Base-by-base conservation (phyloP, 2,113 vertebrate genomes). In the Aspidoscelis tigris region DNA sequence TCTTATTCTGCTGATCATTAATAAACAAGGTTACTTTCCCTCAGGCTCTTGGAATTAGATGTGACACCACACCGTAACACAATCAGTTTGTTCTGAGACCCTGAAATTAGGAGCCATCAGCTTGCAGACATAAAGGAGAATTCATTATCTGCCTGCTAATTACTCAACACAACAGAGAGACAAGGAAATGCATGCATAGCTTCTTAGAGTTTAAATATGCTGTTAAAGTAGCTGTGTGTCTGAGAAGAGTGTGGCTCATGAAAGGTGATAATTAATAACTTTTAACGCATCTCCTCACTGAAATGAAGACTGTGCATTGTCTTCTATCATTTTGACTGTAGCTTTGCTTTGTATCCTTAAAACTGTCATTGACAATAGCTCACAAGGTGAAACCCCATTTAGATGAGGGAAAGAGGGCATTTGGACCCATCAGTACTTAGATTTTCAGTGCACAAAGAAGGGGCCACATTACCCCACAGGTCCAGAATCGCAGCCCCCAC, bases 21-120 rank as follows among this genome's bases (percentile, higher is more conserved):
- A 88, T 91, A 90, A 92, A 89, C 82, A 89, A 90, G 91, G 84
- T 90, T 92, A 90, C 93, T 92, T 92, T 91, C 81, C 91, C 70
- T 73, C 86, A 88, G 86, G 90, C 91, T 95, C 88, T 75, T 80
- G 66, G 79, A 94, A 94, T 87, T 92, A 89, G 72, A 89, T 85
- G 79, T 88, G 93, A 91, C 90, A 91, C 83, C 81, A 88, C 88
- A 91, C 79, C 74, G 92, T 94, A 90, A 92, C 72, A 84, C 69
- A 87, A 93, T 93, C 90, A 82, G 88, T 88, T 92, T 87, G 47
- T 89, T 91, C 91, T 84, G 82, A 92, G 88, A 92, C 89, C 88
- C 80, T 79, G 82, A 89, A 88, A 91, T 90, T 93, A 87, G 91
- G 86, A 92, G 80, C 88, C 87, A 91, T 92, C 90, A 93, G 92